These are phyloP conservation scores for Salvelinus fontinalis DNA, from an alignment of 2,113 vertebrate genomes.

Conservation along the genomic window DNA sequence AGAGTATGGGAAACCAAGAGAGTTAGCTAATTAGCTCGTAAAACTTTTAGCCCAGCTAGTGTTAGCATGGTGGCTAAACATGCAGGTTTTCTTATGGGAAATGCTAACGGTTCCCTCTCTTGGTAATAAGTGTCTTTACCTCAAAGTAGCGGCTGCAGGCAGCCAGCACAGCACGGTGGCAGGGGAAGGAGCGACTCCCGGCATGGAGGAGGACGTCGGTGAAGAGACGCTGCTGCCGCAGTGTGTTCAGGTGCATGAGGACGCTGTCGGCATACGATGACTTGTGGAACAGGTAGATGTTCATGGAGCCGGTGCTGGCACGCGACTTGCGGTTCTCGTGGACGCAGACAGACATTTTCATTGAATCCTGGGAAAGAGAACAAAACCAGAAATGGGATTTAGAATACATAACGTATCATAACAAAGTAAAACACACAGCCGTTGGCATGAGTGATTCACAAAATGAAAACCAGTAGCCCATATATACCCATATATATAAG, in stretches of 20 bases:
- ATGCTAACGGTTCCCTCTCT: no score
- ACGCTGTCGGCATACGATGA: conserved; percentile 77
- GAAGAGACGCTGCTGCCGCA: conserved; percentile 80
- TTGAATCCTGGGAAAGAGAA: conserved; percentile 73
- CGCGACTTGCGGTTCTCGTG: conserved; percentile 85
- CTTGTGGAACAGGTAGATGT: conserved; percentile 82
- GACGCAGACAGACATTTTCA: conserved; percentile 85
- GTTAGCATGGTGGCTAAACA: no score
- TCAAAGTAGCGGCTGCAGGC: conserved; percentile 85
- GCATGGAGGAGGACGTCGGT: conserved; percentile 81
- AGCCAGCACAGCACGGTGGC: conserved; percentile 81
- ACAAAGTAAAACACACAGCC: background rate
- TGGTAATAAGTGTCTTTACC: background rate
- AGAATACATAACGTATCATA: background rate
- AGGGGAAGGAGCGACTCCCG: conserved; percentile 78
- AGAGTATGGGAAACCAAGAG: no score
- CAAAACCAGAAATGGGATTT: conserved; percentile 8
- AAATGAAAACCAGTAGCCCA: background rate
- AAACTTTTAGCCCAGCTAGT: no score
- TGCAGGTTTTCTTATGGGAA: no score
- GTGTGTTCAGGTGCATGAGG: conserved; percentile 81
- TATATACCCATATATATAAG: no score
- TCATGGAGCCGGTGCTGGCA: conserved; percentile 79
- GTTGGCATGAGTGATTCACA: background rate
- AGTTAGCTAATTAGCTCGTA: no score